A percentile compares a stretch with the other conserved stretches of the same genome.
Conservation (phyloP, 1,140 invertebrate genomes). For the Drosophila ficusphila region DNA sequence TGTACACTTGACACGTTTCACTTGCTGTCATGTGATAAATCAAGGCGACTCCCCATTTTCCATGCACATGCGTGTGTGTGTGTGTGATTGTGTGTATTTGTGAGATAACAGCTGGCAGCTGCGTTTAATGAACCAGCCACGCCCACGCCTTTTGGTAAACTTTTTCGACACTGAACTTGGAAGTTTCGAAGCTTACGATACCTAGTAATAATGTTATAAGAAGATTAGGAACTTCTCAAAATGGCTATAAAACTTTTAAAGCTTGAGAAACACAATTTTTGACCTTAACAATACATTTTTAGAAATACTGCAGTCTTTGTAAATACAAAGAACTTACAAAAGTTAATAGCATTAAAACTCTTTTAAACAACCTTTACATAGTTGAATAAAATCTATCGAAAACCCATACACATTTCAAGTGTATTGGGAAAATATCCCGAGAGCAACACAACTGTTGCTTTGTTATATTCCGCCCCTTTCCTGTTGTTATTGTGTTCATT, state of each 20-base stretch:
- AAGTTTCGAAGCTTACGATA: not conserved
- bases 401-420: not conserved
- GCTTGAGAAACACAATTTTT: no score
- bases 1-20: conserved; percentile 74
- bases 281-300: no score
- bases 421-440: conserved; percentile 4
- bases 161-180: conserved; percentile 42
- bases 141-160: conserved; percentile 65
- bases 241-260: no score
- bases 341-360: no score
- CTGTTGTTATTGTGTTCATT: conserved; percentile 43
- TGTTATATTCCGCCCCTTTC: not conserved
- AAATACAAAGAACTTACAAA: no score
- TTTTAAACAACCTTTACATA: not conserved
- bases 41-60: conserved; percentile 38
- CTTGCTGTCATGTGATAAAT: conserved; percentile 72
- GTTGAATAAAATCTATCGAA: no score
- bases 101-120: conserved; percentile 73
- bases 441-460: conserved; percentile 51
- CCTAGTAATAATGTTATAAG: no score
- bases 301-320: no score
- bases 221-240: no score
- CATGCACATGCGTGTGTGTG: conserved; percentile 11
- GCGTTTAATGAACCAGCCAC: conserved; percentile 78
- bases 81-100: conserved; percentile 35